Base-by-base conservation (phyloP, 2,113 vertebrate genomes). In the Thalassoma bifasciatum region DNA sequence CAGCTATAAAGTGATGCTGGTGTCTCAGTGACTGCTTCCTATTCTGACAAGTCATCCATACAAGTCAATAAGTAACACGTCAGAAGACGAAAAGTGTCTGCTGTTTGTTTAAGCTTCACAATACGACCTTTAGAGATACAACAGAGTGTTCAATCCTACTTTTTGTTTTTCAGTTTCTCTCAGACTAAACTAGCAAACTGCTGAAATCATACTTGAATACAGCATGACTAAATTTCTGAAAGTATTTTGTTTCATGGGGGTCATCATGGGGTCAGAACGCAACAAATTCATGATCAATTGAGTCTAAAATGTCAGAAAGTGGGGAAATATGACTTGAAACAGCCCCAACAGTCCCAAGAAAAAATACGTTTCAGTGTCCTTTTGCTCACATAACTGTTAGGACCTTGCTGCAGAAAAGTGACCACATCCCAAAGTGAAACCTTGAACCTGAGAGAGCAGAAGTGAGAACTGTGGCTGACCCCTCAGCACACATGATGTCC, bases 61-160 rank as follows among this genome's bases (percentile, higher is more conserved):
- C 74, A 81, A 83, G 86, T 90, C 82, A 92, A 91, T 90, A 80
- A 90, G 83, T 86, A 85, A 84, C n/a, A 2, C 75, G 79, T 89
- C 86, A 90, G 81, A 85, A 87, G 89, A 86, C 59, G 23, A 70
- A 61, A 71, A 69, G 58, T n/a, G 70, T 40, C 58, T 19, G 65
- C 61, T 82, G 79, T 74, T 74, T 66, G 66, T 82, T 67, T 85
- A 68, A 83, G 60, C 14, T 22, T 52, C 81, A 61, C 4, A 53
- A 81, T 82, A 75, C 11, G 21, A 86, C 64, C 75, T 73, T 72
- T 61, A 58, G 66, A 65, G 66, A 70, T 52, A 34, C 63, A 71
- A 66, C 49, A 23, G 49, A 47, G 36, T 51, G 68, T 56, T 77
- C 47, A 56, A 37, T 36, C 56, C 21, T 61, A 66, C 30, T 30